A percentile compares a stretch with the other conserved stretches of the same genome.
phyloP scores from a whole-genome alignment of 2,888 invertebrate species.

The Rhaphigaster nebulosa region DNA sequence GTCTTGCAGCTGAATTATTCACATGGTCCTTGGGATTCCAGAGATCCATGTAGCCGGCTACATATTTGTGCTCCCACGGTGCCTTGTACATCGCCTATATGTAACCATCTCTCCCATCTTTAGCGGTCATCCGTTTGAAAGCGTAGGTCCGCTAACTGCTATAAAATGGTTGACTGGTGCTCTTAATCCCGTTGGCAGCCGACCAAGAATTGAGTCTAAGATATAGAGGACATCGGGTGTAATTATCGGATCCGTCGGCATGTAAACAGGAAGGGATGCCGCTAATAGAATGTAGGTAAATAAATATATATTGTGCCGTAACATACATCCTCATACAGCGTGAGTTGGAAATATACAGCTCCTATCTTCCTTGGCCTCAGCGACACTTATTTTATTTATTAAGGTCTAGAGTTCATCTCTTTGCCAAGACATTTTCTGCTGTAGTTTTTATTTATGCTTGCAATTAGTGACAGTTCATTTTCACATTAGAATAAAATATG shows the following conservation, averaged over 20 bases:
- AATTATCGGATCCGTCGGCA: conserved; percentile 1
- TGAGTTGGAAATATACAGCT: background rate
- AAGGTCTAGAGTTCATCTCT: background rate
- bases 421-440: background rate
- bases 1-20: conserved; percentile 39
- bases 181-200: conserved; percentile 12
- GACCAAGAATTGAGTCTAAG: background rate
- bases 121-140: background rate
- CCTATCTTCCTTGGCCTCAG: background rate
- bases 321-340: background rate
- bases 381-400: background rate
- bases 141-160: background rate
- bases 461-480: background rate
- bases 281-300: conserved; percentile 4
- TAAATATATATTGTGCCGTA: background rate
- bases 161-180: background rate
- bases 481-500: background rate
- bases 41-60: background rate
- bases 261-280: conserved; percentile 12
- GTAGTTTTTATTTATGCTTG: background rate
- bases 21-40: conserved; percentile 16
- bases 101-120: conserved; percentile 1
- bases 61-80: conserved; percentile 33
- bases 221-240: background rate
- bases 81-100: background rate